These are phyloP conservation scores for Archivesica marissinica DNA, from an alignment of 1,140 invertebrate genomes.

Conservation along the genomic window DNA sequence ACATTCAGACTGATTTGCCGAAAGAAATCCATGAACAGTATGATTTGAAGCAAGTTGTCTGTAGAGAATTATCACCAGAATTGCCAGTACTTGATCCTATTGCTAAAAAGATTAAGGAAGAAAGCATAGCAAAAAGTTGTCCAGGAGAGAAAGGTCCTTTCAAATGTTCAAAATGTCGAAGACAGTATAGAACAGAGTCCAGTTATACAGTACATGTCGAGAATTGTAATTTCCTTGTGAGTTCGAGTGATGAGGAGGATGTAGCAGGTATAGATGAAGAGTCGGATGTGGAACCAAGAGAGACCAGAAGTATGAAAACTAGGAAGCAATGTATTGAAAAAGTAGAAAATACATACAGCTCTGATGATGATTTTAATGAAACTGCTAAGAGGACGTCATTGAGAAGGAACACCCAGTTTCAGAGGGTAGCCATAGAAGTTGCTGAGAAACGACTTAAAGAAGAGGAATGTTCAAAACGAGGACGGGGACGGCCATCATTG, in stretches of 20 bases:
- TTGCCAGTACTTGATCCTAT: conserved; percentile 77
- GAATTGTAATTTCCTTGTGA: conserved; percentile 87
- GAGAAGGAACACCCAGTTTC: conserved; percentile 51
- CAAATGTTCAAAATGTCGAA: conserved; percentile 93
- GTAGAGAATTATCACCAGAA: neutral
- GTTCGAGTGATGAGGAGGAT: conserved; percentile 82
- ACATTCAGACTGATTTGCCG: conserved; percentile 3
- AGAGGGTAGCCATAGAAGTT: conserved; percentile 53
- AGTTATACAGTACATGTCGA: conserved; percentile 93
- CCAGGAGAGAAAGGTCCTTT: conserved; percentile 87
- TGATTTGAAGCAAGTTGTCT: neutral
- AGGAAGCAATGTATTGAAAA: neutral
- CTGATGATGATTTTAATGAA: conserved; percentile 71
- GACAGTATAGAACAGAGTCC: conserved; percentile 93
- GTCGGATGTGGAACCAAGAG: conserved; percentile 22
- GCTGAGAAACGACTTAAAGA: conserved; percentile 41
- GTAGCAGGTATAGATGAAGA: conserved; percentile 60
- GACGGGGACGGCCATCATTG: conserved; percentile 36
- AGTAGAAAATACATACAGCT: neutral
- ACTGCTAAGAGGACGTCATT: conserved; percentile 55
- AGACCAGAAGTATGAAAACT: conserved; percentile 26
- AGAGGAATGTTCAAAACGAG: conserved; percentile 21
- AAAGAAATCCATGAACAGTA: no score
- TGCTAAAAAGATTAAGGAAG: conserved; percentile 80
- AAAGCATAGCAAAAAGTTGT: conserved; percentile 79